Evolutionary conservation across 1,140 invertebrate genomes (phyloP).

Genomic region (Drosophila asahinai): DNA sequence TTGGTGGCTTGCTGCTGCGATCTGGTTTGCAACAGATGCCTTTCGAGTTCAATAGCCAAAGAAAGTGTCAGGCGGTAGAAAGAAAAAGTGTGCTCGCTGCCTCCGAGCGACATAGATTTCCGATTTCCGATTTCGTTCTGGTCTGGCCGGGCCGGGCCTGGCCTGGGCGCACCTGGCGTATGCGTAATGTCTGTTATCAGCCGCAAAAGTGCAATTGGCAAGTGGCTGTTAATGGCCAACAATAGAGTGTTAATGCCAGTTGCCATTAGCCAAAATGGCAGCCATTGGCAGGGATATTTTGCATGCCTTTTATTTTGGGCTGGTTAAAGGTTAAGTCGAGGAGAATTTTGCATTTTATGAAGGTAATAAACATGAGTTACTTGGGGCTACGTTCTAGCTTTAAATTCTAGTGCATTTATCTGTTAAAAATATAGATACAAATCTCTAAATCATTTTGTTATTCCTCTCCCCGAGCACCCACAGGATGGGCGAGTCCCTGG

Average conservation of each 20-base stretch:
- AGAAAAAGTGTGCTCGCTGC: slow-evolving; percentile 70
- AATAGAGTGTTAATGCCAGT: slow-evolving; percentile 52
- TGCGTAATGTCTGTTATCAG: slow-evolving; percentile 74
- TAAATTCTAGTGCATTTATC: no score
- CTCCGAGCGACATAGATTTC: slow-evolving; percentile 57
- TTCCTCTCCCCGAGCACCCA: slow-evolving; percentile 2
- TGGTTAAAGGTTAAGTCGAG: slow-evolving; percentile 8
- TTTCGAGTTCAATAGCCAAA: slow-evolving; percentile 82
- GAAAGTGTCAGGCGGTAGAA: slow-evolving; percentile 76
- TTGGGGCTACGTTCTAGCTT: not conserved
- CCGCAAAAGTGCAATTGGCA: slow-evolving; percentile 46
- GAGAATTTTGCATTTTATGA: slow-evolving; percentile 8
- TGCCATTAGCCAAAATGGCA: slow-evolving; percentile 29
- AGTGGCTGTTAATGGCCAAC: slow-evolving; percentile 53
- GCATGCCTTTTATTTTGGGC: not conserved
- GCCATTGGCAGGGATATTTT: slow-evolving; percentile 10
- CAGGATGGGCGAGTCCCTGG: slow-evolving; percentile 35
- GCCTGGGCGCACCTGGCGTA: slow-evolving; percentile 43
- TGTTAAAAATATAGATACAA: not conserved
- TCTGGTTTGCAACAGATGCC: slow-evolving; percentile 71
- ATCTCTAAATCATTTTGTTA: not conserved
- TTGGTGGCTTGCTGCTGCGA: slow-evolving; percentile 39
- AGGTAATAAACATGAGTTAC: not conserved
- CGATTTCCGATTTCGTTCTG: slow-evolving; percentile 1
- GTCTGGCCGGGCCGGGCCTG: not conserved